These are phyloP conservation scores for Pseudorhiza aurosa DNA, from an alignment of 30 jellyfish, hydroid and myxozoan genomes.

Conservation along the genomic window DNA sequence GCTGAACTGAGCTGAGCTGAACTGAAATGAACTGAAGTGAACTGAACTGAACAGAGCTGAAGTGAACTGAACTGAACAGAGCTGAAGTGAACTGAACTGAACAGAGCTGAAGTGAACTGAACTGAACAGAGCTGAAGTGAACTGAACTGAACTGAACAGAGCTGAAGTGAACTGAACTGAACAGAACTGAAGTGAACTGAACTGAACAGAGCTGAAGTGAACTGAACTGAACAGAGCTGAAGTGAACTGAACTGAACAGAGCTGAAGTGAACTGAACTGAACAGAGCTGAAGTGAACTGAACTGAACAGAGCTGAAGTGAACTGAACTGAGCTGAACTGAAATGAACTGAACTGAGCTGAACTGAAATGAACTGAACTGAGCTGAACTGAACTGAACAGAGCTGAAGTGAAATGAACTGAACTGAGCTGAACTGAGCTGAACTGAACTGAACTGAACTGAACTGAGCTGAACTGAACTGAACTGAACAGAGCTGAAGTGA, in stretches of 20 bases:
- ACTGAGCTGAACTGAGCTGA: not conserved
- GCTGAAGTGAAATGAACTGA: not conserved
- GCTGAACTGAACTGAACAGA: not conserved
- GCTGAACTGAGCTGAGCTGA: conserved; percentile 21
- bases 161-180: conserved; percentile 10
- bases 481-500: conserved; percentile 3
- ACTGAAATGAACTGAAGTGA: conserved; percentile 24
- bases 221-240: conserved; percentile 33
- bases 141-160: not conserved
- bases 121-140: conserved; percentile 1
- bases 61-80: conserved; percentile 4
- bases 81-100: conserved; percentile 8
- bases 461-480: not conserved
- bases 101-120: not conserved
- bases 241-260: conserved; percentile 28
- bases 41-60: not conserved
- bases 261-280: conserved; percentile 32
- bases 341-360: conserved; percentile 16
- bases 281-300: conserved; percentile 37
- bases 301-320: conserved; percentile 24
- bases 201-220: not conserved
- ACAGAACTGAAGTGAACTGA: not conserved
- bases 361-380: not conserved
- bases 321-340: conserved; percentile 25
- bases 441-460: not conserved